phyloP scores from a whole-genome alignment of 1,140 invertebrate species.

The Drosophila orena region DNA sequence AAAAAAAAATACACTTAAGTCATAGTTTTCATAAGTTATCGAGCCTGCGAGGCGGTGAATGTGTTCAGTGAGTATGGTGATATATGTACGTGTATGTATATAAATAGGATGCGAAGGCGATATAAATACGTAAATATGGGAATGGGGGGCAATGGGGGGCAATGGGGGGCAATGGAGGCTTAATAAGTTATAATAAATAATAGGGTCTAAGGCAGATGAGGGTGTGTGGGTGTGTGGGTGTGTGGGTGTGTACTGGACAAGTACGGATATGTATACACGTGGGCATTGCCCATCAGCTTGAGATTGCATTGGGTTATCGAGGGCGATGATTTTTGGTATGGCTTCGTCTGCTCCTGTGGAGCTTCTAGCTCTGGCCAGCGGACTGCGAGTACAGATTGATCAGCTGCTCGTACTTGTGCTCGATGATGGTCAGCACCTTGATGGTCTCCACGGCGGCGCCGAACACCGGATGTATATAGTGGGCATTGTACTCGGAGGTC shows the following conservation, averaged over 20 bases:
- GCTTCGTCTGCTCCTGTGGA: not conserved
- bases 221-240: not conserved
- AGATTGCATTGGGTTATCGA: constrained; percentile 21
- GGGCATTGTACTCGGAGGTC: not conserved
- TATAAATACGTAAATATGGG: constrained; percentile 11
- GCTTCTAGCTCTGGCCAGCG: not conserved
- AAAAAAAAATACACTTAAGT: constrained; percentile 24
- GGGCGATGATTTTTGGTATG: constrained; percentile 30
- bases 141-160: not conserved
- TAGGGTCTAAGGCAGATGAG: not conserved
- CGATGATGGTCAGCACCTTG: constrained; percentile 28
- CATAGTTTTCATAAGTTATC: constrained; percentile 25
- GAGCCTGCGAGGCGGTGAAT: constrained; percentile 37
- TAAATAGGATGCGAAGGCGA: constrained; percentile 30
- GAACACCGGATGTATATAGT: not conserved
- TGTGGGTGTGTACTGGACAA: not conserved
- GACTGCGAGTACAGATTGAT: not conserved
- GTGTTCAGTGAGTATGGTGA: constrained; percentile 1
- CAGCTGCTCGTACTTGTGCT: constrained; percentile 28
- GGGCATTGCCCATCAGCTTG: constrained; percentile 7
- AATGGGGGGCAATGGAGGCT: not conserved
- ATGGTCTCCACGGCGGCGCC: constrained; percentile 27
- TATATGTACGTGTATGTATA: constrained; percentile 21
- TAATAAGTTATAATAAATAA: constrained; percentile 23
- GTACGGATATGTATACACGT: not conserved